Conservation (phyloP, 2,113 vertebrate genomes). For the Myocastor coypus region DNA sequence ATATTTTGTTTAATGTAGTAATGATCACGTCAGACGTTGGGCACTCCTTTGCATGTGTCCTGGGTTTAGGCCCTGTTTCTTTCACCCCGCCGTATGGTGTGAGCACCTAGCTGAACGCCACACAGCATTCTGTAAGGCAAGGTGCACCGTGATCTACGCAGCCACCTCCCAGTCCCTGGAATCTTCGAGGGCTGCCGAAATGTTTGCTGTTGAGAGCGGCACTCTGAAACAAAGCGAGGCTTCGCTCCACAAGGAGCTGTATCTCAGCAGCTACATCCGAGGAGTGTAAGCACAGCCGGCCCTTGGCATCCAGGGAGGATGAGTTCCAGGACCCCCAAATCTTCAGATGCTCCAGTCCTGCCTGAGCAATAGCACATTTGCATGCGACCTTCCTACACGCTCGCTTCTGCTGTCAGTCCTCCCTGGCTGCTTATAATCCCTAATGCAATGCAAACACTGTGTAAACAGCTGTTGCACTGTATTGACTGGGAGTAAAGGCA, state of each 20-base stretch:
- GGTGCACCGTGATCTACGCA: neutral
- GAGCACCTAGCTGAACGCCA: neutral
- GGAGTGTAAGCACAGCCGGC: neutral
- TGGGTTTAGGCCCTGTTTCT: neutral
- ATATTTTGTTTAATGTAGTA: neutral
- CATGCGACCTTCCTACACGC: neutral
- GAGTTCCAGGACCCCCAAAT: neutral
- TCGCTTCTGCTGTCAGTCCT: neutral
- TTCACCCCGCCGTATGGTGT: neutral
- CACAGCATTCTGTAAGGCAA: neutral
- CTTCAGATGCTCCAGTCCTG: neutral
- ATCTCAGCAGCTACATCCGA: conserved; percentile 29
- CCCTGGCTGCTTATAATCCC: neutral
- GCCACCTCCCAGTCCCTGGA: neutral
- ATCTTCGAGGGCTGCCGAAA: conserved; percentile 6
- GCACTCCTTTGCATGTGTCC: neutral
- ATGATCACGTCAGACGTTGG: neutral
- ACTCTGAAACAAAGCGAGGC: neutral
- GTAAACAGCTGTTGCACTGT: no score
- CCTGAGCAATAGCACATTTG: neutral
- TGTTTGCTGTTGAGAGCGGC: neutral
- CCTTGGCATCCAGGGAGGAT: neutral
- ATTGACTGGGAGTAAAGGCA: neutral
- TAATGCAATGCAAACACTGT: neutral
- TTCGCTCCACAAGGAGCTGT: neutral